Conservation (phyloP, 2,888 invertebrate genomes). For the Ornithoptera alexandrae region DNA sequence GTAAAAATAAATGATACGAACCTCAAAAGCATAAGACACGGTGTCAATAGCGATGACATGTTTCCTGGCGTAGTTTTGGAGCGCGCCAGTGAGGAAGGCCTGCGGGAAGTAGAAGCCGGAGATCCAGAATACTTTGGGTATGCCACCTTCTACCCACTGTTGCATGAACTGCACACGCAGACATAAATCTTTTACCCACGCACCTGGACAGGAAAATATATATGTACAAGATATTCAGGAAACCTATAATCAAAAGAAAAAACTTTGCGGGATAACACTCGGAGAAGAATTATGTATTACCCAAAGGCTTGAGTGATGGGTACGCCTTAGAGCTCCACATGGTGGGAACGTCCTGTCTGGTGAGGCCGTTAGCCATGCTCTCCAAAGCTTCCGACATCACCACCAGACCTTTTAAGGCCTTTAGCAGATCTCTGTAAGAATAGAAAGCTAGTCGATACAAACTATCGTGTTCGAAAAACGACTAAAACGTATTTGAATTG, state of each 20-base stretch:
- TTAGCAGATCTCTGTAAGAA: slow-evolving; percentile 76
- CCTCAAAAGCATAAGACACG: slow-evolving; percentile 82
- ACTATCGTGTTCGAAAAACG: too few species aligned
- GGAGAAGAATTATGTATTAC: slow-evolving; percentile 50
- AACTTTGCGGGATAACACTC: too few species aligned
- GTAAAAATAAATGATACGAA: slow-evolving; percentile 38
- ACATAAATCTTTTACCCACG: slow-evolving; percentile 83
- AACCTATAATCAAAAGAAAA: too few species aligned
- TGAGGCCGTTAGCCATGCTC: slow-evolving; percentile 83
- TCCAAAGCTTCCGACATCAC: slow-evolving; percentile 89
- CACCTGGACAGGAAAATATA: slow-evolving; percentile 61
- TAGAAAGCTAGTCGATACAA: background rate
- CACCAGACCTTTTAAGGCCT: slow-evolving; percentile 87
- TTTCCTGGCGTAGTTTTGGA: slow-evolving; percentile 90
- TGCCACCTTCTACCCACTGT: slow-evolving; percentile 83
- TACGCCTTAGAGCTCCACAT: slow-evolving; percentile 86
- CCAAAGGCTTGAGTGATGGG: slow-evolving; percentile 85
- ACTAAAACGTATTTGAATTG: too few species aligned
- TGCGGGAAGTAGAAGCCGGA: slow-evolving; percentile 93
- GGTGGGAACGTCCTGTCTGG: slow-evolving; percentile 83
- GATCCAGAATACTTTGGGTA: slow-evolving; percentile 89
- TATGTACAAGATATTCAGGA: too few species aligned
- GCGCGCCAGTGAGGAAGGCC: slow-evolving; percentile 89
- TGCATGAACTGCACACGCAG: slow-evolving; percentile 82
- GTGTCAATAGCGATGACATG: slow-evolving; percentile 88